Evolutionary conservation across 2,888 invertebrate species (phyloP), one percentile per base, ranked within the genome.

Genomic region (Ariolimax columbianus): DNA sequence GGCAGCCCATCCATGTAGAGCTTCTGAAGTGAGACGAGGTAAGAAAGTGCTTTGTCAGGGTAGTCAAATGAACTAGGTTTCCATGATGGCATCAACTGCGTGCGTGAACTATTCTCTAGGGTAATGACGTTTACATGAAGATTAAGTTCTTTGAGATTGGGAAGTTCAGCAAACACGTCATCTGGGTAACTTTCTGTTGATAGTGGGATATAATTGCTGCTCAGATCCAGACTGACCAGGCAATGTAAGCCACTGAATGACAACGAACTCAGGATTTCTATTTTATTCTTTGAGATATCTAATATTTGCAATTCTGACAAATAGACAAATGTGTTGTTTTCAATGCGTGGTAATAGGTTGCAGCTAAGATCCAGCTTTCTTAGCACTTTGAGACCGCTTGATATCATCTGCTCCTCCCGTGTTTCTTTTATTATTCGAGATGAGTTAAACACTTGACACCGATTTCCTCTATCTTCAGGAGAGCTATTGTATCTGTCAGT

Each of bases 181-280:
- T 70, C 70, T 36, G 70, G 70, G 70, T 70, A 70, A 70, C 70
- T 70, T 30, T 70, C 70, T 36, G 70, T 14, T 7, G 70, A 36
- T 7, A 70, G 33, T 9, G 9, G 17, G 36, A 70, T 30, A 11
- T 4, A 33, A 70, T 70, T 70, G 70, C 33, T 6, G 9, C 36
- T 70, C 36, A 70, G 33, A 70, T 70, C 70, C 17, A 70, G 36
- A 33, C 4, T 14, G 9, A 30, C 36, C 6, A 70, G 70, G 9
- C 36, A 19, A 33, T 33, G 6, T 36, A 70, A 26, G 14, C 70
- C 70, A 70, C 36, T 30, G 36, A 70, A 70, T 30, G 70, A 33
- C 70, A 70, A 33, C 4, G 70, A 26, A 70, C 33, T 70, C 30
- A 70, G 36, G 4, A 33, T 36, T 19, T 6, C 23, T 11, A 70